Conservation (phyloP, 1,140 invertebrate genomes). For the Antheraea pernyi region DNA sequence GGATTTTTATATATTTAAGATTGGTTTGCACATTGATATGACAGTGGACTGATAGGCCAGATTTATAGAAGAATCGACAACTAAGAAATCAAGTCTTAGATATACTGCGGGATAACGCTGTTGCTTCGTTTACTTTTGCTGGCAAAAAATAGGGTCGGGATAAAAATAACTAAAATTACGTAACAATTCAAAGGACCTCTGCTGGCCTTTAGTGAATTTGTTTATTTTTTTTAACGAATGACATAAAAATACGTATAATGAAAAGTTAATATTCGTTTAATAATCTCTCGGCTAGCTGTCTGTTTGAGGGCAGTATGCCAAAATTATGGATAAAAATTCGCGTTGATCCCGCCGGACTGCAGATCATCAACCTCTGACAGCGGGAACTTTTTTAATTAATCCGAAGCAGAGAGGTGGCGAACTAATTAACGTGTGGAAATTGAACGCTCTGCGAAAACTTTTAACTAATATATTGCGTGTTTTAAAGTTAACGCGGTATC, state of each 20-base stretch:
- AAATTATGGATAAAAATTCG: conserved; percentile 10
- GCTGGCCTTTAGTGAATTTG: too few species aligned
- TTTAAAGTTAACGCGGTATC: conserved; percentile 14
- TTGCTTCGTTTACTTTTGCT: too few species aligned
- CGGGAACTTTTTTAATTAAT: conserved; percentile 33
- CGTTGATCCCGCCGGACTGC: conserved; percentile 3
- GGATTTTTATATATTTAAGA: too few species aligned
- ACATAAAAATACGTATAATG: not conserved
- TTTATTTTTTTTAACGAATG: too few species aligned
- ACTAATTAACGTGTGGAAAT: conserved; percentile 33
- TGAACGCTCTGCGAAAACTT: conserved; percentile 23
- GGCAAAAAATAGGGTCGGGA: too few species aligned
- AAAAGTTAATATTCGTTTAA: not conserved
- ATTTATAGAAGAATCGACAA: too few species aligned
- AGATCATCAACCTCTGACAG: conserved; percentile 7
- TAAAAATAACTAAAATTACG: too few species aligned
- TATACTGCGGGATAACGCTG: too few species aligned
- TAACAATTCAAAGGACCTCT: too few species aligned
- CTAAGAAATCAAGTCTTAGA: too few species aligned
- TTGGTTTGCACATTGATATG: too few species aligned
- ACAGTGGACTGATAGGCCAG: too few species aligned
- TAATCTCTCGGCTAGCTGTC: not conserved
- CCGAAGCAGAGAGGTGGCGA: conserved; percentile 23
- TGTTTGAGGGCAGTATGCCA: conserved; percentile 3
- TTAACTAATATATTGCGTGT: conserved; percentile 31